Evolutionary conservation across 2,888 invertebrate genomes (phyloP).

Genomic region (Neoaliturus tenellus): DNA sequence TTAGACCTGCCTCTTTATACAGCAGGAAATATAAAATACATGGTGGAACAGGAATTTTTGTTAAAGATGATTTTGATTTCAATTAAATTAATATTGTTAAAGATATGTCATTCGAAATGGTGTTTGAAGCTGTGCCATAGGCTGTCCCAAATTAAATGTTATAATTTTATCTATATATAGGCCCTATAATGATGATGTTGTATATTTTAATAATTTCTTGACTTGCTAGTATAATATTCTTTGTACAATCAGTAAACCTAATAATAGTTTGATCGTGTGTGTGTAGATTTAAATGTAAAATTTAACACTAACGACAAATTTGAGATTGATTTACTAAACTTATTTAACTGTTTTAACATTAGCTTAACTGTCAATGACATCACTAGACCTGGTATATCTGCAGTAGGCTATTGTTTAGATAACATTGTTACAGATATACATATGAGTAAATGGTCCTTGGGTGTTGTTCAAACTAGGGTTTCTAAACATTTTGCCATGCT

Average conservation of each 20-base stretch:
- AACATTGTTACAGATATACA: conserved; percentile 4
- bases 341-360: not conserved
- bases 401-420: not conserved
- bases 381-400: not conserved
- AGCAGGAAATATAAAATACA: not conserved
- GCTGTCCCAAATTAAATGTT: not conserved
- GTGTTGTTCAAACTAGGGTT: not conserved
- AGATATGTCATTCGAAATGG: not conserved
- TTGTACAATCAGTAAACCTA: too few relatives aligned
- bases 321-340: not conserved
- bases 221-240: too few relatives aligned
- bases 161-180: not conserved
- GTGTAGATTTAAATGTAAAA: not conserved
- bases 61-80: not conserved
- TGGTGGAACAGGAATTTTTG: not conserved
- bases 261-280: not conserved
- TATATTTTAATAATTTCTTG: too few relatives aligned
- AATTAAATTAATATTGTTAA: not conserved
- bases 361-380: not conserved
- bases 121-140: not conserved
- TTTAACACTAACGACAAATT: not conserved
- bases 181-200: not conserved
- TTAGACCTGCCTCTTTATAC: not conserved
- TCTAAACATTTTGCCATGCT: not conserved
- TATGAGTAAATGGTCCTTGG: not conserved